Percentiles rank a stretch among this genome's conserved stretches.
Evolutionary conservation across 2,797 vertebrate genomes (phyloP).

Genomic region (Halcyon badia): DNA sequence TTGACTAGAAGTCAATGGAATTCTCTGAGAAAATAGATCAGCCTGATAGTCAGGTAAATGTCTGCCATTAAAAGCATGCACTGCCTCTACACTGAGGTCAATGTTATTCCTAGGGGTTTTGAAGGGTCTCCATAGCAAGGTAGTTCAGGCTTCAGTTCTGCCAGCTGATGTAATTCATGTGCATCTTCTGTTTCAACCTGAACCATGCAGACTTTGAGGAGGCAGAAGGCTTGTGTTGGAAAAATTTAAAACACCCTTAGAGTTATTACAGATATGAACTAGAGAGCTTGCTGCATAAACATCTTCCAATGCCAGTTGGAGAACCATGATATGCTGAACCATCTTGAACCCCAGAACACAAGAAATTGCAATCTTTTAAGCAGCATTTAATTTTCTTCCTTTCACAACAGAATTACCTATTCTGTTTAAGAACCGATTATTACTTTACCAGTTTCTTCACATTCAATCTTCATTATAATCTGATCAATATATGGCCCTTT

Average conservation of each 20-base stretch:
- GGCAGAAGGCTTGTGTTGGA: rapidly evolving
- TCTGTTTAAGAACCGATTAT: not conserved
- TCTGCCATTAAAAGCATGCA: not conserved
- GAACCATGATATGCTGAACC: not conserved
- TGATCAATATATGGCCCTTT: not conserved
- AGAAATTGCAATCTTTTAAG: not conserved
- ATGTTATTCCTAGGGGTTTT: not conserved
- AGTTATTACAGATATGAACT: not conserved
- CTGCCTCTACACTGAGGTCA: not conserved
- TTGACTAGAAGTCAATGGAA: not conserved
- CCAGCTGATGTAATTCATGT: not conserved
- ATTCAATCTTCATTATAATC: slow-evolving; percentile 38
- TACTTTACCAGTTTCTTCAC: not conserved
- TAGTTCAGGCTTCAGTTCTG: not conserved
- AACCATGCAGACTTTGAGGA: not conserved
- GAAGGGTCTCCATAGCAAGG: not conserved
- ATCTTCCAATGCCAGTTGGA: not conserved
- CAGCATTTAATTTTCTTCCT: not conserved
- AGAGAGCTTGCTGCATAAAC: not conserved
- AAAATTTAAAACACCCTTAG: not conserved
- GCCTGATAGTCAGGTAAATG: not conserved
- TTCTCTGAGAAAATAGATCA: not conserved
- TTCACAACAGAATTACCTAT: not conserved
- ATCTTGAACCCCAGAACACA: not conserved
- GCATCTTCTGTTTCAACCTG: not conserved